Percentiles rank a stretch among this genome's conserved stretches.
Evolutionary conservation across 2,113 vertebrate genomes (phyloP).

Genomic region (Periophthalmodon schlosseri): DNA sequence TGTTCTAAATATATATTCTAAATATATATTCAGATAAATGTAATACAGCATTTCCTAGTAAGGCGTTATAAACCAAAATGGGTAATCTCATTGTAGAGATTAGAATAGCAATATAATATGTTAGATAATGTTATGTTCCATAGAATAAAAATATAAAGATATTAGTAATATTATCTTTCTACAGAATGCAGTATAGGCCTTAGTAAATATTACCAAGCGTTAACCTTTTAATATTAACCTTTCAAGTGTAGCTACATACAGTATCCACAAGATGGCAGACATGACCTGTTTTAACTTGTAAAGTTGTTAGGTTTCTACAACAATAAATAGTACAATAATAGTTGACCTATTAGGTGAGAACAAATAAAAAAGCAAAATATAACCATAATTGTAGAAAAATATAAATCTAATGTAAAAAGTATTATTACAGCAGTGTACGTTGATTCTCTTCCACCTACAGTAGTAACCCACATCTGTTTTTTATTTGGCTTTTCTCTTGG

Average conservation of each 20-base stretch:
- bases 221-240: not conserved
- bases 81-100: no score
- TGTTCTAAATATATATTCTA: not conserved
- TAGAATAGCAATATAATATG: no score
- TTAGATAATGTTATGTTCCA: no score
- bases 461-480: conserved; percentile 60
- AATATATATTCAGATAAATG: not conserved
- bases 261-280: conserved; percentile 55
- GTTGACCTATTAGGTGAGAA: not conserved
- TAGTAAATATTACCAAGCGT: no score
- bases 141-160: not conserved
- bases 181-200: not conserved
- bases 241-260: conserved; percentile 1
- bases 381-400: not conserved
- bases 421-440: conserved; percentile 13
- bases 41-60: not conserved
- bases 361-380: not conserved
- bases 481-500: conserved; percentile 56
- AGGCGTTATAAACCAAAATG: not conserved
- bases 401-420: not conserved
- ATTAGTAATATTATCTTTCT: not conserved
- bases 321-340: not conserved
- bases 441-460: conserved; percentile 27
- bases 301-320: not conserved
- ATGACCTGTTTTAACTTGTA: not conserved